phyloP scores from a whole-genome alignment of 2,888 invertebrate species.

The Leucophenga maculata region DNA sequence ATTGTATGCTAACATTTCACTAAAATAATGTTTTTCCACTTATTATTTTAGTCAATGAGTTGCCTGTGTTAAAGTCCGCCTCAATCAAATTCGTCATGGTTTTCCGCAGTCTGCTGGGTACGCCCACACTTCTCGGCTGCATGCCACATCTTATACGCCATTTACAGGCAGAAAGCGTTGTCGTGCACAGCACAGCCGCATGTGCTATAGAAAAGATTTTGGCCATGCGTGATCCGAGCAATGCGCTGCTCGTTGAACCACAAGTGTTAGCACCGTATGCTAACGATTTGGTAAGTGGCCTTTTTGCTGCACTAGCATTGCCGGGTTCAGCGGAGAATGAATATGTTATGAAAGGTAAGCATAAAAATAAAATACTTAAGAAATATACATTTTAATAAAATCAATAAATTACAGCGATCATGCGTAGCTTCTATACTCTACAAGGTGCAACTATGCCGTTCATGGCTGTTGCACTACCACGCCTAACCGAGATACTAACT shows the following conservation, averaged over 20 bases:
- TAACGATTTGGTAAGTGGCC: slow-evolving; percentile 79
- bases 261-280: slow-evolving; percentile 80
- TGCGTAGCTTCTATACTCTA: slow-evolving; percentile 87
- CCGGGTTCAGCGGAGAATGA: slow-evolving; percentile 92
- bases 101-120: slow-evolving; percentile 91
- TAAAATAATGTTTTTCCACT: not conserved
- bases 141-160: slow-evolving; percentile 87
- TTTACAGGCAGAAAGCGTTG: slow-evolving; percentile 83
- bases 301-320: slow-evolving; percentile 83
- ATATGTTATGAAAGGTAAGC: slow-evolving; percentile 89
- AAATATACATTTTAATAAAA: not conserved
- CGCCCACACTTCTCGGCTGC: slow-evolving; percentile 81
- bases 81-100: slow-evolving; percentile 97
- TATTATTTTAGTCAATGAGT: slow-evolving; percentile 80
- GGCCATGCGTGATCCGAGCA: slow-evolving; percentile 79
- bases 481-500: slow-evolving; percentile 86
- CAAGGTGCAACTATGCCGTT: slow-evolving; percentile 87
- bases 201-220: slow-evolving; percentile 91
- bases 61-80: slow-evolving; percentile 95
- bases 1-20: not conserved
- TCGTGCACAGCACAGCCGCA: slow-evolving; percentile 96
- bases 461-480: slow-evolving; percentile 85
- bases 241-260: slow-evolving; percentile 74
- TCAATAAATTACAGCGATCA: slow-evolving; percentile 77
- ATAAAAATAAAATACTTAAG: not conserved